Evolutionary conservation across 2,113 vertebrate species (phyloP).

Genomic region (Colaptes auratus): DNA sequence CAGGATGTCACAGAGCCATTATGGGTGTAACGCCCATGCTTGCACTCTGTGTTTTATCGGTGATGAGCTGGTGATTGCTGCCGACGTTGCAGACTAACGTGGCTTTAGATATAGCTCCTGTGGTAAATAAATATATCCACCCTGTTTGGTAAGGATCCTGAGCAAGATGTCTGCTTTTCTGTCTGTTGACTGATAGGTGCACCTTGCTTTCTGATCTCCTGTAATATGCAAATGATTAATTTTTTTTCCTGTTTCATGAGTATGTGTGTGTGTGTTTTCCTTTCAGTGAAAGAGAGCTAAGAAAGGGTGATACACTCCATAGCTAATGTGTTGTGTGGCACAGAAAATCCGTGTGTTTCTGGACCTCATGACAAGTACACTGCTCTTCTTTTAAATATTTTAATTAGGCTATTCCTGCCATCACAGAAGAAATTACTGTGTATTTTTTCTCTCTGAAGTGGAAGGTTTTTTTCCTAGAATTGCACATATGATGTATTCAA

Average conservation of each 20-base stretch:
- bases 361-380: background rate
- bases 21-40: fast-evolving
- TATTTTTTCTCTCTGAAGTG: background rate
- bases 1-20: fast-evolving
- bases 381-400: background rate
- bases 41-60: fast-evolving
- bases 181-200: fast-evolving
- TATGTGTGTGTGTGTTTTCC: too few species aligned
- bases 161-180: background rate
- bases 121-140: too few species aligned
- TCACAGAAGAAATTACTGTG: background rate
- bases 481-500: background rate
- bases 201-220: background rate
- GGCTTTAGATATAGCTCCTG: fast-evolving
- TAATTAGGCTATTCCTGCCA: background rate
- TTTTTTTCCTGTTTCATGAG: background rate
- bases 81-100: fast-evolving
- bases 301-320: fast-evolving
- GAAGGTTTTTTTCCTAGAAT: background rate
- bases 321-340: background rate
- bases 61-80: background rate
- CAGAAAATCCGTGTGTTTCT: background rate
- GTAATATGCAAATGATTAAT: fast-evolving
- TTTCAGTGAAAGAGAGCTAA: background rate
- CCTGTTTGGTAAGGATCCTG: background rate